phyloP scores from a whole-genome alignment of 2,888 invertebrate genomes.

The Lamproptera curius region DNA sequence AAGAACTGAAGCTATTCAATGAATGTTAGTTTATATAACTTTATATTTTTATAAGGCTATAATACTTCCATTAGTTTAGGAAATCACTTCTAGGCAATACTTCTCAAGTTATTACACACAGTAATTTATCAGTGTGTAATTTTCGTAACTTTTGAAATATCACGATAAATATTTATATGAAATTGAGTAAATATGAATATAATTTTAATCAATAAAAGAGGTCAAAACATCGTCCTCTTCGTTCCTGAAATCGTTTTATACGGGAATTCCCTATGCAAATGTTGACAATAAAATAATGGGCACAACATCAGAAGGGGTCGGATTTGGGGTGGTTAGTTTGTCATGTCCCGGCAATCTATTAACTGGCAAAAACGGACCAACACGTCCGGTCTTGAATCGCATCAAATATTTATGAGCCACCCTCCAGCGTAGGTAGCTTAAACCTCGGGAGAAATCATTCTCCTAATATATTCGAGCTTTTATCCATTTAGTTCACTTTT shows the following conservation, averaged over 20 bases:
- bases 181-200: too few relatives aligned
- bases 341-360: conserved; percentile 49
- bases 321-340: conserved; percentile 30
- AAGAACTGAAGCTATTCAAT: too few relatives aligned
- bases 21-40: too few relatives aligned
- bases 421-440: conserved; percentile 24
- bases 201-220: too few relatives aligned
- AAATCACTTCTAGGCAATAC: too few relatives aligned
- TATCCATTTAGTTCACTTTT: background rate
- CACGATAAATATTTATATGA: too few relatives aligned
- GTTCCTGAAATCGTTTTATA: background rate
- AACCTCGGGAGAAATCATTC: background rate
- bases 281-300: conserved; percentile 5
- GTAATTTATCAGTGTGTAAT: too few relatives aligned
- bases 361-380: conserved; percentile 45
- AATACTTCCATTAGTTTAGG: too few relatives aligned
- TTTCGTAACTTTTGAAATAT: too few relatives aligned
- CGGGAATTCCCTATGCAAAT: background rate
- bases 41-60: too few relatives aligned
- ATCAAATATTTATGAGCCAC: conserved; percentile 60
- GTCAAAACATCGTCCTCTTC: too few relatives aligned
- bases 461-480: background rate
- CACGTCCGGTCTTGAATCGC: conserved; percentile 35
- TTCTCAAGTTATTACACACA: too few relatives aligned
- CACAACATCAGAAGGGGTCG: background rate